phyloP scores from a whole-genome alignment of 2,888 invertebrate genomes.

The Drosophila longiperda region DNA sequence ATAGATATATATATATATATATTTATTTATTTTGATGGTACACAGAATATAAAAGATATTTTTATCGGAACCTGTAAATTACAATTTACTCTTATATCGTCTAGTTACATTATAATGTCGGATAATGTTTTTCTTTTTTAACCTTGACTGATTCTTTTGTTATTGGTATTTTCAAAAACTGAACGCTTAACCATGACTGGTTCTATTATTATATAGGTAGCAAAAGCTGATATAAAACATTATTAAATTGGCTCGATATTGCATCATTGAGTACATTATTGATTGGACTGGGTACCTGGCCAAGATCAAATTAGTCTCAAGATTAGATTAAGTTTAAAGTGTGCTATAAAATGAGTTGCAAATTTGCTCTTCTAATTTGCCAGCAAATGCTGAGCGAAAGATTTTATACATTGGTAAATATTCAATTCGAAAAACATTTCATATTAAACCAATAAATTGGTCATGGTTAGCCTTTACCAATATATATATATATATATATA shows the following conservation, averaged over 20 bases:
- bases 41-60: neutral
- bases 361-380: constrained; percentile 8
- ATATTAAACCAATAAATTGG: constrained; percentile 1
- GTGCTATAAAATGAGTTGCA: constrained; percentile 40
- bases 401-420: neutral
- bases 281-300: constrained; percentile 41
- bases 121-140: neutral
- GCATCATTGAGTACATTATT: constrained; percentile 32
- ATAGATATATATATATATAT: neutral
- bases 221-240: constrained; percentile 36
- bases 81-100: neutral
- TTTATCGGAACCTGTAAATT: neutral
- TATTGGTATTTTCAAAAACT: constrained; percentile 20
- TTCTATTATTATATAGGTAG: neutral
- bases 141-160: neutral
- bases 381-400: constrained; percentile 42
- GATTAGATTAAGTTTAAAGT: constrained; percentile 63
- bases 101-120: neutral
- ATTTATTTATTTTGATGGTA: constrained; percentile 17
- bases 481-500: neutral
- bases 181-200: constrained; percentile 57
- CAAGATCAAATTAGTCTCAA: constrained; percentile 53
- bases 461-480: constrained; percentile 8
- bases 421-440: neutral
- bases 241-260: constrained; percentile 38